A percentile compares a stretch with the other conserved stretches of the same genome.
phyloP scores from a whole-genome alignment of 2,797 vertebrate species.

The Cossypha caffra region DNA sequence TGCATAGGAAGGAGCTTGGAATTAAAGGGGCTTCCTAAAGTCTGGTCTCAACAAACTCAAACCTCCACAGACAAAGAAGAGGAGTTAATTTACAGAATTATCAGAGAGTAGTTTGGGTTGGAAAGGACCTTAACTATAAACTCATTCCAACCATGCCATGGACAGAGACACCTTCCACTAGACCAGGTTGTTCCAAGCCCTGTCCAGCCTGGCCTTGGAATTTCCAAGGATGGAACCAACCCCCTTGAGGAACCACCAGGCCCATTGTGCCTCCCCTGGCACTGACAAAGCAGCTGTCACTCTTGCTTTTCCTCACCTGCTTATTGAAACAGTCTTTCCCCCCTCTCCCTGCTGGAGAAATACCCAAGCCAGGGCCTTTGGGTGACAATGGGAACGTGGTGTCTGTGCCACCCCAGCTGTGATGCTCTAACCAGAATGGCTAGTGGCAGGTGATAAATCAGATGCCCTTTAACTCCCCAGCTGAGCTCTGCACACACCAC shows the following conservation, averaged over 20 bases:
- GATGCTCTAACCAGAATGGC: conserved; percentile 18
- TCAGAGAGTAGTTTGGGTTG: background rate
- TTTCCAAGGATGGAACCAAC: background rate
- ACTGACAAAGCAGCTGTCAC: background rate
- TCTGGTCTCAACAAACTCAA: background rate
- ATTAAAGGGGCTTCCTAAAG: background rate
- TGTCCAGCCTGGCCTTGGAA: background rate
- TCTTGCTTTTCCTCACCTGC: background rate
- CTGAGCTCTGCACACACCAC: background rate
- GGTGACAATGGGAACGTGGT: background rate
- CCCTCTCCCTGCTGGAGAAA: background rate
- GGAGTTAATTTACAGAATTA: background rate
- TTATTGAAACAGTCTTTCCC: background rate
- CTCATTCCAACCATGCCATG: background rate
- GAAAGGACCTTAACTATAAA: background rate
- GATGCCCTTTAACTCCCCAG: conserved; percentile 49
- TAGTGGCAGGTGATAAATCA: conserved; percentile 55
- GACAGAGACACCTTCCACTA: background rate
- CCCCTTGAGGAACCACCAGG: background rate
- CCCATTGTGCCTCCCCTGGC: fast-evolving
- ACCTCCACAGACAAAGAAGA: background rate
- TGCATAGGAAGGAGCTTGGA: background rate
- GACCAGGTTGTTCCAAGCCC: background rate
- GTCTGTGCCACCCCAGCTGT: background rate
- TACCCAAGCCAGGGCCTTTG: background rate